Evolutionary conservation across 1,140 invertebrate species (phyloP), one percentile per base, ranked within the genome.

Genomic region (Schlechtendalia chinensis): DNA sequence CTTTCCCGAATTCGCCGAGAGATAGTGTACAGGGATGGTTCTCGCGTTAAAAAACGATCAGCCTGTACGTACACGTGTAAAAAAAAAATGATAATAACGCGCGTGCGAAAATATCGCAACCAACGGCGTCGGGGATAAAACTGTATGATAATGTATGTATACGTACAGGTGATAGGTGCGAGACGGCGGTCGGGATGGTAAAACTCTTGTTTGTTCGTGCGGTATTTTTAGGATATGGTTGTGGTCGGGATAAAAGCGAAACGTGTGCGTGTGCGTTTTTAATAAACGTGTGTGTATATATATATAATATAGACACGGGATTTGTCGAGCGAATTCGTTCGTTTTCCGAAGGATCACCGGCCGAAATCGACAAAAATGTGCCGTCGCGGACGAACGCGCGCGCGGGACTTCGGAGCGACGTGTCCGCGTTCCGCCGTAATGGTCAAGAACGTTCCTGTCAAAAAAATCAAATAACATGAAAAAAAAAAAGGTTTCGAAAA

Each of bases 31-130:
- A 3, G 5, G n/a, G 0, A 22, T 8, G 3, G 16, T 39, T 67
- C 12, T 67, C 12, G 32, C n/a, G 65, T 67, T 67, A 67, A 67
- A 67, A 67, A 67, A 67, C 32, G 63, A 67, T 67, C 63, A 69
- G 45, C 65, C 65, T 8, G 65, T 16, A 24, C 32, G 32, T 39
- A 8, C 8, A 39, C 32, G 8, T 8, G 8, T 39, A 39, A 39
- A 4, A 39, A 4, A 39, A 39, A 39, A 39, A 39, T 45, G n/a
- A 65, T 39, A 65, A 65, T 39, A 24, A 69, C n/a, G 11, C n/a
- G n/a, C 39, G 39, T 69, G 39, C 45, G 14, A 22, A 65, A 69
- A 47, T 47, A 47, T 47, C 39, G 22, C 39, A 22, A 24, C 39
- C 32, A n/a, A n/a, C n/a, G 16, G 47, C n/a, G n/a, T 16, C 22